Base-by-base conservation (phyloP, 1,140 invertebrate genomes). In the Drosophila tristis region DNA sequence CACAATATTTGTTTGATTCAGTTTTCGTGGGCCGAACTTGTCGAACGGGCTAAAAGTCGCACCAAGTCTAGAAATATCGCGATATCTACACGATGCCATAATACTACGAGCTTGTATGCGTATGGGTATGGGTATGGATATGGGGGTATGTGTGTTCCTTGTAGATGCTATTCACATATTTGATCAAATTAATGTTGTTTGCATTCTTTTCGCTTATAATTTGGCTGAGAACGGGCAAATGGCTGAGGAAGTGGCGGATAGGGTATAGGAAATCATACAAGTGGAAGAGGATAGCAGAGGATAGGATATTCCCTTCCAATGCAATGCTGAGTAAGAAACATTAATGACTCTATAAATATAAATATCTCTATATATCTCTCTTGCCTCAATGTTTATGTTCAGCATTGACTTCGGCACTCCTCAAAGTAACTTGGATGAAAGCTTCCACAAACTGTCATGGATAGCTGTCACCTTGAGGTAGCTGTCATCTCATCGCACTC, bases 11-110 rank as follows among this genome's bases (percentile, higher is more conserved):
- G 66, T 81, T 81, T 73, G 66, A 82, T 70, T 75, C 66, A 67
- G 64, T 78, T 89, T 67, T 90, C 76, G 84, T 89, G 84, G 84
- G 84, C 77, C 80, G 84, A 84, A 90, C 65, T 90, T 80, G 84
- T 84, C 76, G 73, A 89, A 65, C 73, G 45, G 87, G 85, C 72
- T 72, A 72, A 89, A 89, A 84, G 77, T 87, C 84, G 72, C 84
- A 84, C 79, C 73, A 68, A 61, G 68, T 78, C 80, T 84, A 60
- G 79, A 87, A 87, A 82, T 82, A 76, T 73, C 57, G 43, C 67
- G 29, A 31, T 8, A 64, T 73, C 54, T 60, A 62, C 42, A 20
- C 57, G 29, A 67, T 75, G 72, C 43, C 58, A 68, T 77, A 77
- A 70, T 75, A 75, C 54, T 71, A 43, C 29, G 43, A 57, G 51